Base-by-base conservation (phyloP, 1,140 invertebrate species). In the Lethocerus indicus region DNA sequence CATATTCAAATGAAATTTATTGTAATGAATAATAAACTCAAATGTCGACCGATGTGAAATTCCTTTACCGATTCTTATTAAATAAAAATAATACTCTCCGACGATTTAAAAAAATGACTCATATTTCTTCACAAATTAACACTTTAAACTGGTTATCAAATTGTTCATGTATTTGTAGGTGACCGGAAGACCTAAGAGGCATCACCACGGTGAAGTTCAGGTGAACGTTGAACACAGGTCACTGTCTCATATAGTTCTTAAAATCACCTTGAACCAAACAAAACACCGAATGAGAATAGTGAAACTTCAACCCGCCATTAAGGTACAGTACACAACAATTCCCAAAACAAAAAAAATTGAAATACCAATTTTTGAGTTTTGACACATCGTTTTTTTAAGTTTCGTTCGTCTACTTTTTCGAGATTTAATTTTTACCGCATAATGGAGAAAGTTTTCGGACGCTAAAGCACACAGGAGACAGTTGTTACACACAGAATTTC, bases 291-390 rank as follows among this genome's bases (percentile, higher is more conserved):
- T 66, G 59, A 63, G 71, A 50, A 73, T 82, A 27, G 63, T 83
- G 7, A 76, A 73, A 62, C 57, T 82, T 9, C 73, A 77, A 55
- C 76, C 78, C 14, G 72, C 76, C 18, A 62, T 79, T 13, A 76
- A 73, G 67, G 74, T 75, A 59, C 50, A 16, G 7, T 40, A 9
- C n/a, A 9, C n/a, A 32, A 9, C n/a, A 9, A 32, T 32, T 32
- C n/a, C n/a, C 9, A 1, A 29, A 18, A 27, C 18, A 45, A 26
- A 25, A 18, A 1, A n/a, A 16, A 7, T 7, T 9, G n/a, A 16
- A 39, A 16, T 39, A 7, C 21, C 37, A 6, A 9, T 39, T 20
- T 39, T 7, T 7, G 6, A 39, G 6, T 6, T 14, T 39, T 5
- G 20, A 2, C 9, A n/a, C 13, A 21, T n/a, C 14, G 12, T 41